Conservation (phyloP, 2,797 vertebrate species). For the Sebastes cheni region DNA sequence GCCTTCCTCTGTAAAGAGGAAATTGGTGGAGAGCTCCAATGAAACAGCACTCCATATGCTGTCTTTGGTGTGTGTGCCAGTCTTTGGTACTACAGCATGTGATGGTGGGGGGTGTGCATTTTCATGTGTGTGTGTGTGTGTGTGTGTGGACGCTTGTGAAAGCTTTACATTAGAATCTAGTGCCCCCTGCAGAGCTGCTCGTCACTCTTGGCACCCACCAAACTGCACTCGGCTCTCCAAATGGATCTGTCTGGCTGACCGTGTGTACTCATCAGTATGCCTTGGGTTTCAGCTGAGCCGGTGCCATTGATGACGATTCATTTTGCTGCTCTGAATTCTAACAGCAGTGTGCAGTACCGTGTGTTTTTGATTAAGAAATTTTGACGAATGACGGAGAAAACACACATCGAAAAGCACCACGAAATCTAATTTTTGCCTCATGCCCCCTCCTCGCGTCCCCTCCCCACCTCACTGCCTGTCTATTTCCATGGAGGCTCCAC, state of each 20-base stretch:
- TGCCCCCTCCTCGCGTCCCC: not conserved
- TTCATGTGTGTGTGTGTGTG: conserved; percentile 6
- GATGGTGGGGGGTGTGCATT: conserved; percentile 2
- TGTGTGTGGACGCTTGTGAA: not conserved
- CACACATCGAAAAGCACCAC: conserved; percentile 12
- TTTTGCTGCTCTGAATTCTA: conserved; percentile 32
- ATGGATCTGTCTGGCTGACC: conserved; percentile 60
- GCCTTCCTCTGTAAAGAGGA: conserved; percentile 74
- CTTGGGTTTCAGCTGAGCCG: conserved; percentile 51
- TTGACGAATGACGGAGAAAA: conserved; percentile 29
- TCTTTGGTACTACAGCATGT: conserved; percentile 32
- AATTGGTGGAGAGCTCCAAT: conserved; percentile 76
- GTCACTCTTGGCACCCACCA: conserved; percentile 53
- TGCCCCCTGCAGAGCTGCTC: conserved; percentile 60
- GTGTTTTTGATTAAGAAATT: conserved; percentile 13
- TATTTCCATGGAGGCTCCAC: conserved; percentile 21
- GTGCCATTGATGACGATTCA: conserved; percentile 58
- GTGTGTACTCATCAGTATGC: conserved; percentile 64
- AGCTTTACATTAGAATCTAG: conserved; percentile 67
- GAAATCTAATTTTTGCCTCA: conserved; percentile 32
- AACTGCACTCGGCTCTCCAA: conserved; percentile 49
- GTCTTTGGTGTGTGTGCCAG: conserved; percentile 61
- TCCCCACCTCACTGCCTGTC: conserved; percentile 20
- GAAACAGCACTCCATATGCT: conserved; percentile 75
- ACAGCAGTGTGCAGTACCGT: not conserved